A percentile compares a stretch with the other conserved stretches of the same genome.
These are phyloP conservation scores for Sinopyrophorus schimmeli DNA, from an alignment of 2,888 invertebrate species.

Conservation along the genomic window DNA sequence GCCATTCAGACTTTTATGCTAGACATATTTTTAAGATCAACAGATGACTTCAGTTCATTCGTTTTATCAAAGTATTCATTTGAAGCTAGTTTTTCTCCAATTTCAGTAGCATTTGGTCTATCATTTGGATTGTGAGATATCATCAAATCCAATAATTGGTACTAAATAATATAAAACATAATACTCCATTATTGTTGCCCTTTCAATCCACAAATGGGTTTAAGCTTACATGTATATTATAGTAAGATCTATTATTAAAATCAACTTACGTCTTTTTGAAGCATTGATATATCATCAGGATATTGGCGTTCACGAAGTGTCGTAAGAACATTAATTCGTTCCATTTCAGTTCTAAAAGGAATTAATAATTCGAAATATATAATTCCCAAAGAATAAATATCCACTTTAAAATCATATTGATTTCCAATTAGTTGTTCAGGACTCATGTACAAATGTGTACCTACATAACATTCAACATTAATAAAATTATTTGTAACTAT, in stretches of 20 bases:
- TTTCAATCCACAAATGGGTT: too few relatives aligned
- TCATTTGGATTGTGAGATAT: constrained; percentile 71
- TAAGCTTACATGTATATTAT: too few relatives aligned
- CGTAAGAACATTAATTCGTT: constrained; percentile 72
- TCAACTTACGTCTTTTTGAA: constrained; percentile 69
- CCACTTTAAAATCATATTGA: constrained; percentile 87
- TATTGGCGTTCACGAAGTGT: constrained; percentile 68
- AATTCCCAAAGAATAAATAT: constrained; percentile 92
- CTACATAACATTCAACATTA: constrained; percentile 53
- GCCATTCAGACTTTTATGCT: too few relatives aligned
- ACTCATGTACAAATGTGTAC: constrained; percentile 97
- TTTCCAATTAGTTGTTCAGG: constrained; percentile 85
- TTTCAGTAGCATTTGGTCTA: constrained; percentile 76
- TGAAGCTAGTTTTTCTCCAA: constrained; percentile 54
- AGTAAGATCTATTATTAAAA: constrained; percentile 5
- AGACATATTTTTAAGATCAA: too few relatives aligned
- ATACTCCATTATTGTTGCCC: too few relatives aligned
- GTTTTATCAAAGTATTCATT: too few relatives aligned
- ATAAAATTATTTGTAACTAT: background rate
- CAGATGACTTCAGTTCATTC: too few relatives aligned
- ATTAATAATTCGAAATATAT: constrained; percentile 91
- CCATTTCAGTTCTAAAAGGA: constrained; percentile 90
- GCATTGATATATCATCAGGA: constrained; percentile 62
- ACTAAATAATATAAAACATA: constrained; percentile 57
- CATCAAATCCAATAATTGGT: constrained; percentile 75